Percentiles rank a stretch among this genome's conserved stretches.
Conservation (phyloP, 2,888 invertebrate genomes). For the Rosalia funebris region DNA sequence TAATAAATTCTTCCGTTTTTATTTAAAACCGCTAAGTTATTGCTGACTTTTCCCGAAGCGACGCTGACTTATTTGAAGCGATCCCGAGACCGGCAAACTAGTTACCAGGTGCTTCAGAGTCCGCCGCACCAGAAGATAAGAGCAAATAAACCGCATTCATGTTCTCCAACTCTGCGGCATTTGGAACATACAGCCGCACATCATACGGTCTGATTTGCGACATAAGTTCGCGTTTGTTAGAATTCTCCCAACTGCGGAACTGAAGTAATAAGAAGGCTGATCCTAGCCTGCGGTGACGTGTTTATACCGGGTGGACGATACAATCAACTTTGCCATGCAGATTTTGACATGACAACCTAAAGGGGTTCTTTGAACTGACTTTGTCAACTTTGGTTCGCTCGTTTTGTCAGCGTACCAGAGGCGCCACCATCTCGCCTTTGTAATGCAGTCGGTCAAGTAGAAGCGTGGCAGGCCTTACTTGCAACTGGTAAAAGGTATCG, state of each 20-base stretch:
- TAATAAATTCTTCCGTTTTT: constrained; percentile 17
- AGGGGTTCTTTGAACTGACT: too few species aligned
- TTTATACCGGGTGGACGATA: constrained; percentile 3
- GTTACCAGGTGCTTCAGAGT: constrained; percentile 21
- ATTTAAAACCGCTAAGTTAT: constrained; percentile 19
- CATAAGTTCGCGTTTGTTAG: constrained; percentile 9
- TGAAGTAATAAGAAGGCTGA: constrained; percentile 7
- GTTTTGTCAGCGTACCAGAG: too few species aligned
- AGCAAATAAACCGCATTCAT: constrained; percentile 22
- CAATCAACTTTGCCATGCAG: too few species aligned
- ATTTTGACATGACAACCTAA: too few species aligned
- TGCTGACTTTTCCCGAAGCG: constrained; percentile 12
- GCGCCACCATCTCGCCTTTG: too few species aligned
- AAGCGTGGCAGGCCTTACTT: too few species aligned
- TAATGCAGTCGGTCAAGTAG: too few species aligned
- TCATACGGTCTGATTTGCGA: constrained; percentile 20
- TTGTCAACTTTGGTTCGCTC: too few species aligned
- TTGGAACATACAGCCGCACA: constrained; percentile 10
- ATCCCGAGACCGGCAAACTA: constrained; percentile 14
- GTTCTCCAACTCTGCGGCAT: constrained; percentile 17
- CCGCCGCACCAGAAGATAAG: neutral
- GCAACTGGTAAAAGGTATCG: too few species aligned
- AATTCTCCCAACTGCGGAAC: constrained; percentile 7
- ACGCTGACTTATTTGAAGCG: constrained; percentile 20
- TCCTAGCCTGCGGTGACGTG: neutral